A percentile compares a stretch with the other conserved stretches of the same genome.
Conservation (phyloP, 2,797 vertebrate genomes). For the Danio kyathit region DNA sequence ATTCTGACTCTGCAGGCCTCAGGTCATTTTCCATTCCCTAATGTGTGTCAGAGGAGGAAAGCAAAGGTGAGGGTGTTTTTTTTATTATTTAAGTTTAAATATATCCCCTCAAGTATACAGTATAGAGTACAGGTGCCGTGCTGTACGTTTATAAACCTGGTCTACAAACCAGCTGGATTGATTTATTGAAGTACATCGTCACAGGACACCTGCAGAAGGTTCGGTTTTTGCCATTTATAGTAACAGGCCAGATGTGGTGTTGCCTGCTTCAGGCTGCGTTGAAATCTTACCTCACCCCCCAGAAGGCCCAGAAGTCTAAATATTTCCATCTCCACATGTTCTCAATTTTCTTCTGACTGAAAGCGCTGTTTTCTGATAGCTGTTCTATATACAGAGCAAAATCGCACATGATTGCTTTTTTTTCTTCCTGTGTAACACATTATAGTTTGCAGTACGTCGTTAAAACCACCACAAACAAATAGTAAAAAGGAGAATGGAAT, state of each 20-base stretch:
- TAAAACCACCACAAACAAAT: conserved; percentile 8
- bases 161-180: conserved; percentile 25
- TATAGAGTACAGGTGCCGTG: conserved; percentile 4
- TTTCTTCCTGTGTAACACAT: background rate
- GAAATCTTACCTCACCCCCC: conserved; percentile 31
- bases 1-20: background rate
- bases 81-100: background rate
- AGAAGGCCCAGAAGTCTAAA: conserved; percentile 35
- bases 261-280: conserved; percentile 20
- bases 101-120: conserved; percentile 15
- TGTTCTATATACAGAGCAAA: background rate
- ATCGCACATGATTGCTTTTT: background rate
- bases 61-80: conserved; percentile 1
- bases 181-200: conserved; percentile 4
- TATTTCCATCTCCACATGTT: conserved; percentile 47
- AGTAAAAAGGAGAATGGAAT: conserved; percentile 8
- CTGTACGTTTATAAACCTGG: background rate
- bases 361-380: conserved; percentile 21
- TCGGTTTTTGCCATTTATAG: conserved; percentile 38
- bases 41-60: conserved; percentile 13
- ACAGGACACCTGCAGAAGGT: conserved; percentile 30
- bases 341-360: conserved; percentile 49
- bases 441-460: background rate
- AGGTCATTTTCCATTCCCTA: conserved; percentile 47
- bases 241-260: conserved; percentile 27